phyloP scores from a whole-genome alignment of 2,888 invertebrate species.

The Acanthosepion pharaonis region DNA sequence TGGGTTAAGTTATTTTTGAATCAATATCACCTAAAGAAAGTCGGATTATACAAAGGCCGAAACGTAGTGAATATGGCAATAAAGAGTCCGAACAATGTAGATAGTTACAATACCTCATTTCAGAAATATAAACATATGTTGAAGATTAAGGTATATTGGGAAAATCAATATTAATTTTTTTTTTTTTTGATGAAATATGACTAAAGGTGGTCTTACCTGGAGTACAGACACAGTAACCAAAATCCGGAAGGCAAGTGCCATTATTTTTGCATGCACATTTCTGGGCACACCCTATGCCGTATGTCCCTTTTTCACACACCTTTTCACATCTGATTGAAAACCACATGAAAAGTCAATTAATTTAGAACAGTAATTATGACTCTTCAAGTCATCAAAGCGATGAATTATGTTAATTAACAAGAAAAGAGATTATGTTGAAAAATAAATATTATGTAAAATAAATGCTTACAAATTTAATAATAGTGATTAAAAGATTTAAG shows the following conservation, averaged over 20 bases:
- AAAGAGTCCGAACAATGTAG: no score
- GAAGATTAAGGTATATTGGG: no score
- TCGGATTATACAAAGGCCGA: no score
- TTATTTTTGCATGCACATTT: constrained; percentile 41
- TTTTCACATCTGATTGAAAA: neutral
- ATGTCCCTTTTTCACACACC: neutral
- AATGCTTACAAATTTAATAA: neutral
- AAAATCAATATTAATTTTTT: no score
- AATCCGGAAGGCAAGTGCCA: constrained; percentile 25
- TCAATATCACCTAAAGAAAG: no score
- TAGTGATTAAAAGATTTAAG: no score
- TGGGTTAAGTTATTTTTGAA: no score
- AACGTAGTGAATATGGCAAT: no score
- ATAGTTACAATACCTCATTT: no score
- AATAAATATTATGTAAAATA: neutral
- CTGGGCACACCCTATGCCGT: constrained; percentile 16
- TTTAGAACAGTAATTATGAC: neutral
- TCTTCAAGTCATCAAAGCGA: no score
- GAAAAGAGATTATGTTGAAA: neutral
- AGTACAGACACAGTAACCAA: neutral
- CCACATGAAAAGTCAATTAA: neutral
- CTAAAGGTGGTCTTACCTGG: neutral
- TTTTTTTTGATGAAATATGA: neutral
- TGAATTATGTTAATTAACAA: neutral
- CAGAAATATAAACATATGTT: no score